phyloP scores from a whole-genome alignment of 2,888 invertebrate genomes.

The Drosophila buzzatii region DNA sequence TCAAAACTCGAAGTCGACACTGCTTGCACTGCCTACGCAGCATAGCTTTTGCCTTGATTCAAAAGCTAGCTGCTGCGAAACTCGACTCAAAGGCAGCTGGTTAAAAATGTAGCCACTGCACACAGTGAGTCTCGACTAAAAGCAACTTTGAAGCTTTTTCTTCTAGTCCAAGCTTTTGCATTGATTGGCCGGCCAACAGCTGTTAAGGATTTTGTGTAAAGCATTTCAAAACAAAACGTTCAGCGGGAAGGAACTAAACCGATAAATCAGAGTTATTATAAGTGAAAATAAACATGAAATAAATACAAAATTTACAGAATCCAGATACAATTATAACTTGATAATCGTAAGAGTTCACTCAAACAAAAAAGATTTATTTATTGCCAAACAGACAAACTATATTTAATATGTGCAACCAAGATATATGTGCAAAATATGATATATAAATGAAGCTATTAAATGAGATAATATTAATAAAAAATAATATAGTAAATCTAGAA shows the following conservation, averaged over 20 bases:
- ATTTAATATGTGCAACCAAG: too few relatives aligned
- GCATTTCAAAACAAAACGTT: constrained; percentile 81
- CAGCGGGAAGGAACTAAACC: constrained; percentile 70
- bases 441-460: too few relatives aligned
- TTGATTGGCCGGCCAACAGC: constrained; percentile 64
- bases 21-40: constrained; percentile 14
- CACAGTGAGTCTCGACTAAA: constrained; percentile 1
- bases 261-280: background rate
- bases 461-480: too few relatives aligned
- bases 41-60: background rate
- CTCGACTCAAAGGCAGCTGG: background rate
- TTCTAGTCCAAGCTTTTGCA: constrained; percentile 12
- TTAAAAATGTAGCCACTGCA: background rate
- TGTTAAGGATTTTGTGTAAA: constrained; percentile 46
- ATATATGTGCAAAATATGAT: too few relatives aligned
- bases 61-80: constrained; percentile 3
- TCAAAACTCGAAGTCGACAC: background rate
- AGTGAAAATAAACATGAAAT: background rate
- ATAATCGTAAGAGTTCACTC: background rate
- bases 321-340: background rate
- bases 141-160: constrained; percentile 8
- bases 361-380: too few relatives aligned
- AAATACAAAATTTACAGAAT: background rate
- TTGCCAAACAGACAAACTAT: too few relatives aligned
- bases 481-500: too few relatives aligned